Conservation (phyloP, 2,888 invertebrate species). For the Hartigia nigra region DNA sequence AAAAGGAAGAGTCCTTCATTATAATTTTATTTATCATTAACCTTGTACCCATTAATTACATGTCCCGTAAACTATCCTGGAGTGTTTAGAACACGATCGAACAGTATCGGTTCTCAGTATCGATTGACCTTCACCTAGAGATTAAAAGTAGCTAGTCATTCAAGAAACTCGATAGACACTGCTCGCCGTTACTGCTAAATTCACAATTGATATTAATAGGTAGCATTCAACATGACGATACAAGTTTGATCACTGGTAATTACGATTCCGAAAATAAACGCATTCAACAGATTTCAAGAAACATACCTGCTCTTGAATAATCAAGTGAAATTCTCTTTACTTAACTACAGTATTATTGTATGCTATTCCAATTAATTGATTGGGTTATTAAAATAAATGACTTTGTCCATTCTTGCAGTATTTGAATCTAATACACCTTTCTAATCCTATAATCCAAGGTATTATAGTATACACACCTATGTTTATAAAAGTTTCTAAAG, state of each 20-base stretch:
- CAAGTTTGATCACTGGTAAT: not conserved
- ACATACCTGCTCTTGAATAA: not conserved
- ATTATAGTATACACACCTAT: not conserved
- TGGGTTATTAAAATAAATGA: not conserved
- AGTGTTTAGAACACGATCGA: not conserved
- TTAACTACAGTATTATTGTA: not conserved
- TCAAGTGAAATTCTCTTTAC: not conserved
- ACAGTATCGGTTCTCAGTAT: not conserved
- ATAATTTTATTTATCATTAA: not conserved
- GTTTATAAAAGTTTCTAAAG: not conserved
- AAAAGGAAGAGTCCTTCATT: not conserved
- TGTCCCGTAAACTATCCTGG: not conserved
- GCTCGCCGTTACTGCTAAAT: not conserved
- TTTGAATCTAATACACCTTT: not conserved
- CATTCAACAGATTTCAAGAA: not conserved
- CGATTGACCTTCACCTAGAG: slow-evolving; percentile 21
- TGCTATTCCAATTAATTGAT: not conserved
- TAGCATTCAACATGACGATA: not conserved
- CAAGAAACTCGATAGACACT: not conserved
- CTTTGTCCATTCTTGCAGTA: not conserved
- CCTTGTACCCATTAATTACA: not conserved
- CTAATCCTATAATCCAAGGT: not conserved
- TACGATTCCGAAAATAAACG: not conserved
- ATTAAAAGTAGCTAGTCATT: slow-evolving; percentile 9
- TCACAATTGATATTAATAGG: not conserved